Evolutionary conservation across 2,797 vertebrate genomes (phyloP), one percentile per base, ranked within the genome.

Genomic region (Mallotus villosus): DNA sequence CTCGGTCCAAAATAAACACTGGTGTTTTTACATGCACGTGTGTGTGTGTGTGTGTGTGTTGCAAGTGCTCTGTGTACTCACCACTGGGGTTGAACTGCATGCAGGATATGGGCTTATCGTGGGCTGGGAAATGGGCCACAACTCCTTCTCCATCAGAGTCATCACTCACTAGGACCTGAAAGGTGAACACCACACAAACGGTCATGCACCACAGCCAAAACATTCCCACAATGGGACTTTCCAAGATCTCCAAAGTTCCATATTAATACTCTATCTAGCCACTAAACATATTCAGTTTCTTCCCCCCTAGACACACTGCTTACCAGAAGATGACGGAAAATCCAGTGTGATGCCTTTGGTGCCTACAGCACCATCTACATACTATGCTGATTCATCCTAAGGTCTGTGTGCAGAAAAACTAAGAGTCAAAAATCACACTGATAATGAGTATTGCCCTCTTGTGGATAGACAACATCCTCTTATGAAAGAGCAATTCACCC

Each of bases 41-140:
- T 8, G 68, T 75, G 70, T 71, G 74, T 60, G 80, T 72, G 75
- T 16, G 41, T 73, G 69, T 73, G 60, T 34, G 76, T 76, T 63
- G 34, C 72, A 6, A 63, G 75, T 65, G 67, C 60, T 24, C 82
- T 81, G 78, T 71, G 76, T 73, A 90, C 94, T 95, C 93, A 99
- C 97, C 98, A 65, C 96, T 99, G 19, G 96, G 95, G 87, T 97
- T 99, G 82, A 99, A 99, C 78, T 97, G 95, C 97, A 99, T 98
- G 89, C 97, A 98, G 92, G 97, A 99, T 83, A 99, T 97, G 63
- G 98, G 97, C 84, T 98, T 99, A 90, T 99, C 98, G 19, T 99
- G 98, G 17, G 97, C 98, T 80, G 96, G 97, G 89, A 99, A 99
- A 92, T 99, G 98, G 77, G 98, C 97, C 88, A 99, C 95, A 49